Base-by-base conservation (phyloP, 2,797 vertebrate species). In the Gambelia wislizenii region DNA sequence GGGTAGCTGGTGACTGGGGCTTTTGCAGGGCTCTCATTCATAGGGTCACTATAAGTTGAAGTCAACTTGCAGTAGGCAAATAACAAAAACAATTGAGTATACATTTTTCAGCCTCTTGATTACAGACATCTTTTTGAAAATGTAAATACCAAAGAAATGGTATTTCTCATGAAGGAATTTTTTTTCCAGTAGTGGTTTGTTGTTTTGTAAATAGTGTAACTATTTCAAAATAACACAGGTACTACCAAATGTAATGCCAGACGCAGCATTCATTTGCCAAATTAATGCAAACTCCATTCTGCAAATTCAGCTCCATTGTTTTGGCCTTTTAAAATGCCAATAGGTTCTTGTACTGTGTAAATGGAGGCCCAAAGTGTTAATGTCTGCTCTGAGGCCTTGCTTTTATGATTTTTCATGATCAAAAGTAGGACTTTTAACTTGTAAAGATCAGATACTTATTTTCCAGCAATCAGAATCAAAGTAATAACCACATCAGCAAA, bases 401-500 rank as follows among this genome's bases (percentile, higher is more conserved):
- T 93, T 92, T 79, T 44, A 85, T 89, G 72, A 85, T 49, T 85
- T 91, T 49, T 42, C 36, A 64, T 33, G 85, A 90, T 93, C 77
- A 90, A 91, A 93, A 61, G 70, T 76, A 70, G 27, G 70, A 82
- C 84, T 88, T 84, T 27, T 56, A 84, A 30, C 52, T 52, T 74
- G 83, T 16, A 83, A 81, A 59, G 89, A 86, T 59, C 75, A 39
- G 14, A 88, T n/a, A 77, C 52, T 87, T 87, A 75, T 47, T 83
- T 91, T 88, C 84, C 84, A 90, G 90, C 81, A 83, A 54, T 88
- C 25, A 84, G 78, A 90, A 87, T 91, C 76, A 91, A 91, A 84
- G 85, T 22, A 30, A 39, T 87, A 69, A n/a, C 72, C 72, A 81
- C 89, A 88, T 42, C 69, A 76, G 72, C 56, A 85, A 90, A 90